Evolutionary conservation across 2,797 vertebrate species (phyloP).

Genomic region (Heterohyrax brucei): DNA sequence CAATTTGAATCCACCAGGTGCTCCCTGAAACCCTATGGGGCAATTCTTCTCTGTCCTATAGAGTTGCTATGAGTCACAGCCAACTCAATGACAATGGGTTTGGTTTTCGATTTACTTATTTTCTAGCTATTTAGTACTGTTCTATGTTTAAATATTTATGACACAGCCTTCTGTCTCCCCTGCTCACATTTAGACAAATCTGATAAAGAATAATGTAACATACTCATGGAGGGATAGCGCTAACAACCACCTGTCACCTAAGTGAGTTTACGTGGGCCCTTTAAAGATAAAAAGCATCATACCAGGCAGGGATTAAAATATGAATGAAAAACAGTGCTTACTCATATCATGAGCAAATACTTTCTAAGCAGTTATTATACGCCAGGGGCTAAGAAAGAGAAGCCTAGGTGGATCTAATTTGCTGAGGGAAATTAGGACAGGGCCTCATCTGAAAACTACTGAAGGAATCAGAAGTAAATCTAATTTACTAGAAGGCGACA

Average conservation of each 20-base stretch:
- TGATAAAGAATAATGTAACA: background rate
- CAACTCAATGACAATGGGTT: no score
- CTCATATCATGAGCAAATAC: background rate
- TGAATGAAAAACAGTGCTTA: constrained; percentile 13
- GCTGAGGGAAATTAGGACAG: background rate
- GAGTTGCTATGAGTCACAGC: no score
- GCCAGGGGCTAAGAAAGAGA: background rate
- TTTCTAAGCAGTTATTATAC: background rate
- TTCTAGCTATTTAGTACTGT: background rate
- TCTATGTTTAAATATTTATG: background rate
- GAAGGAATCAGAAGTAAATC: background rate
- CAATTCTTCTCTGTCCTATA: no score
- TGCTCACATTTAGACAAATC: background rate
- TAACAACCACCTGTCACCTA: background rate
- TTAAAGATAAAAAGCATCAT: background rate
- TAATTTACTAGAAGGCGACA: background rate
- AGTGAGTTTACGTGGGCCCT: background rate
- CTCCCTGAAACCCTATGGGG: no score
- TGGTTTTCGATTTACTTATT: background rate
- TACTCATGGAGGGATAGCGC: background rate
- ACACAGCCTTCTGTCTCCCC: background rate
- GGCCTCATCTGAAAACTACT: background rate
- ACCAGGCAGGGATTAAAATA: background rate
- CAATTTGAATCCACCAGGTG: no score
- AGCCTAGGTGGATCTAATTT: background rate